A percentile compares a stretch with the other conserved stretches of the same genome.
Conservation (phyloP, 2,797 vertebrate species). For the Vireo griseus region DNA sequence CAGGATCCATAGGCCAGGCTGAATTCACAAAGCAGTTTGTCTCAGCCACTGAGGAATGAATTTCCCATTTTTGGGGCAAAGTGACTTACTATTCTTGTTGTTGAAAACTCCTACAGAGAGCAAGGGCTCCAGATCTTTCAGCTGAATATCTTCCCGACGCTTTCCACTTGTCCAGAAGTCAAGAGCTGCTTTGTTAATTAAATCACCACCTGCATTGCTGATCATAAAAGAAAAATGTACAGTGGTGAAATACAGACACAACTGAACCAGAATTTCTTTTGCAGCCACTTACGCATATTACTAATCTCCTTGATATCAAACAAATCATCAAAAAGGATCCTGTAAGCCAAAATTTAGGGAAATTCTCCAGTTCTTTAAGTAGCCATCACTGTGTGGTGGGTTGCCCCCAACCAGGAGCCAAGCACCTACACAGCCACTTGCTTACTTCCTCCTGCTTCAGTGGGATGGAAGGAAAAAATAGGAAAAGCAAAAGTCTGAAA, state of each 20-base stretch:
- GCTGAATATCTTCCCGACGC: conserved; percentile 81
- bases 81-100: conserved; percentile 86
- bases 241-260: not conserved
- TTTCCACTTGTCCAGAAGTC: conserved; percentile 85
- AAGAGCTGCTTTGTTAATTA: conserved; percentile 80
- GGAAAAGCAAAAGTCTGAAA: not conserved
- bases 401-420: not conserved
- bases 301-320: not conserved
- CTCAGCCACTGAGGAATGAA: not conserved
- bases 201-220: conserved; percentile 89
- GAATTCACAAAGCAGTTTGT: not conserved
- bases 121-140: conserved; percentile 82
- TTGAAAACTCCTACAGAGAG: conserved; percentile 88
- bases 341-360: not conserved
- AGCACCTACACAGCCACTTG: not conserved
- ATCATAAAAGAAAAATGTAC: not conserved
- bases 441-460: not conserved
- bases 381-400: not conserved
- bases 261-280: not conserved
- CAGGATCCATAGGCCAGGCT: not conserved
- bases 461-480: not conserved
- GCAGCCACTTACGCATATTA: not conserved
- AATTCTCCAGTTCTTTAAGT: not conserved
- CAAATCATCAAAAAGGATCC: not conserved
- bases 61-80: not conserved